Evolutionary conservation across 2,797 vertebrate species (phyloP).

Genomic region (Rhinella marina): DNA sequence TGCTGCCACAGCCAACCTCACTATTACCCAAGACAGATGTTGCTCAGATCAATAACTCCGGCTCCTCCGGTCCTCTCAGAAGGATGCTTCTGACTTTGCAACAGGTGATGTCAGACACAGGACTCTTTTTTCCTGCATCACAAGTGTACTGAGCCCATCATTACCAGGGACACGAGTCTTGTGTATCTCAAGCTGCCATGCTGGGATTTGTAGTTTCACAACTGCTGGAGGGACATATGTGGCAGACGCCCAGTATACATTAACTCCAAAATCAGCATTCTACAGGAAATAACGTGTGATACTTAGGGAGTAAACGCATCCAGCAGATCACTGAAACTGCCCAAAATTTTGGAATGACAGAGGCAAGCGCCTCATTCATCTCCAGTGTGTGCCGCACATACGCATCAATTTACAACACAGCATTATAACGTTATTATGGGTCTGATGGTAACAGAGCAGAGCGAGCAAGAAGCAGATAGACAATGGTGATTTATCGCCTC

Average conservation of each 20-base stretch:
- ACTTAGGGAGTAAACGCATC: background rate
- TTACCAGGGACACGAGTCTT: background rate
- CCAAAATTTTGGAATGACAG: background rate
- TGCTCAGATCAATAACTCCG: background rate
- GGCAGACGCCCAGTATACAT: too few species aligned
- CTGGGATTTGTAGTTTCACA: too few species aligned
- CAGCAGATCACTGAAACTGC: background rate
- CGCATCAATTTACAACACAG: background rate
- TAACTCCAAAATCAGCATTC: background rate
- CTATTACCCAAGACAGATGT: background rate
- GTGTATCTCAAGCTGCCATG: background rate
- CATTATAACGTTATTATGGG: background rate
- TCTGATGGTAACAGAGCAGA: background rate
- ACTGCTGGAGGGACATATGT: too few species aligned
- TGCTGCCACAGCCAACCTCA: too few species aligned
- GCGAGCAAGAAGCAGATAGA: conserved; percentile 5
- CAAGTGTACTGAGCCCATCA: too few species aligned
- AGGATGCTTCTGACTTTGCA: background rate
- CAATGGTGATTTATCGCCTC: conserved; percentile 27
- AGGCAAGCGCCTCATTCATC: background rate
- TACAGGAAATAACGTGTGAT: background rate
- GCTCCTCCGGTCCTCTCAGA: background rate
- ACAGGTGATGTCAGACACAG: background rate
- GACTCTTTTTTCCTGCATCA: background rate
- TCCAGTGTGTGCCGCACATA: too few species aligned